phyloP scores from a whole-genome alignment of 2,113 vertebrate species.

The Vulpes lagopus region DNA sequence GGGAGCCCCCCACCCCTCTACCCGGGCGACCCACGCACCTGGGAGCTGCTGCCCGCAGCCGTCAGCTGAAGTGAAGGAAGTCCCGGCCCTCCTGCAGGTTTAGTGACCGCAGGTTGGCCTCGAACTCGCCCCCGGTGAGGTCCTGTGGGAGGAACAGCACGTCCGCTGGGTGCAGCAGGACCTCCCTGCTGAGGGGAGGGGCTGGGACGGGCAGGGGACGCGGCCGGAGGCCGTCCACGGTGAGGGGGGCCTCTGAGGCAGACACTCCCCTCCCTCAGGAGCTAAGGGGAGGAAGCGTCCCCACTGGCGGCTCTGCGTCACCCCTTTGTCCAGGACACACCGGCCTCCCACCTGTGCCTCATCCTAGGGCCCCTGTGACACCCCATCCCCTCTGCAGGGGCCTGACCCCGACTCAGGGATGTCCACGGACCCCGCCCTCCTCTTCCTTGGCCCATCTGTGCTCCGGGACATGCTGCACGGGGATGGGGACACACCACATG shows the following conservation, averaged over 20 bases:
- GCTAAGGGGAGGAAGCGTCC: rapidly evolving
- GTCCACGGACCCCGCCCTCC: neutral
- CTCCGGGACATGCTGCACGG: too few relatives aligned
- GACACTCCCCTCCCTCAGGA: neutral
- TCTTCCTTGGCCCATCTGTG: rapidly evolving
- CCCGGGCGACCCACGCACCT: neutral
- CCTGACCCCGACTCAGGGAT: neutral
- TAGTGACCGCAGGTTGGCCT: slow-evolving; percentile 91
- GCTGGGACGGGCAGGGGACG: neutral
- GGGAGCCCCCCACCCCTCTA: too few relatives aligned
- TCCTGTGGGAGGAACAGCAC: slow-evolving; percentile 86
- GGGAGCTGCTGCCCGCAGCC: rapidly evolving
- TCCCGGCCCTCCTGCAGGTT: slow-evolving; percentile 91
- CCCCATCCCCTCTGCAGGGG: neutral
- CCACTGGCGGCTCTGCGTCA: neutral
- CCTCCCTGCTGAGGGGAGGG: neutral
- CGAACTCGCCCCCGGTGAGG: slow-evolving; percentile 94
- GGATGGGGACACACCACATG: neutral
- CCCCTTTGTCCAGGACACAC: neutral
- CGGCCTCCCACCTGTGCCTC: rapidly evolving
- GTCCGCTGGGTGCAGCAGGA: neutral
- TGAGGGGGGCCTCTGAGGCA: neutral
- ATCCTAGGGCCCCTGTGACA: neutral
- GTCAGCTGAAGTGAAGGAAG: slow-evolving; percentile 90
- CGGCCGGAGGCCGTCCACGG: too few relatives aligned